Base-by-base conservation (phyloP, 2,797 vertebrate species). In the Melanotaenia boesemani region DNA sequence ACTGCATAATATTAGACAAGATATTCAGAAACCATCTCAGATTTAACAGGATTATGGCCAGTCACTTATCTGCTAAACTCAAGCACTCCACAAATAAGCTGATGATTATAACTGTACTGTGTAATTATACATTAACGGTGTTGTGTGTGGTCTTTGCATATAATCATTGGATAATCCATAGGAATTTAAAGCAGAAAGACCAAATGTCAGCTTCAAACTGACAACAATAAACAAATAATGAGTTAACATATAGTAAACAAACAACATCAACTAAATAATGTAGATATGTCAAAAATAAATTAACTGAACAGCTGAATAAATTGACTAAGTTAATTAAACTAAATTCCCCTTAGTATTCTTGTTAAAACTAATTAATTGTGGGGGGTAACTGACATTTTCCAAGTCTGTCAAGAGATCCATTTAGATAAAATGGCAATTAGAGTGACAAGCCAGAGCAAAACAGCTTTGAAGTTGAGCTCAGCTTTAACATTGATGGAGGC, bases 351-450 rank as follows among this genome's bases (percentile, higher is more conserved):
- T 54, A 75, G 82, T 74, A 73, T 85, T 86, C 71, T 70, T 79
- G 67, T 78, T 87, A 67, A 76, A 88, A 79, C 72, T 88, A 83
- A 92, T 92, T 89, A 87, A 86, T 88, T 79, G 61, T 71, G 73
- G 71, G 70, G 50, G 73, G 39, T 80, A 85, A 84, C 69, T 82
- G 81, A 76, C 72, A 87, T 88, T 90, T 85, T 85, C 83, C 67
- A 79, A 84, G 83, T 82, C 76, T 81, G 71, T 85, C 67, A 67
- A 69, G 73, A 84, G 77, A 84, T 86, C 70, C 44, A 52, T 70
- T 77, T 72, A 66, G 82, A 83, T 82, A 74, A 76, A 76, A 60
- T 70, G 65, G 30, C 77, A 84, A 79, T 82, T 82, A 74, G 26
- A 81, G 46, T 74, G 75, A 81, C 72, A 76, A 76, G 56, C 30